Evolutionary conservation across 2,888 invertebrate species (phyloP), one percentile per base, ranked within the genome.

Genomic region (Drosophila paracracens): DNA sequence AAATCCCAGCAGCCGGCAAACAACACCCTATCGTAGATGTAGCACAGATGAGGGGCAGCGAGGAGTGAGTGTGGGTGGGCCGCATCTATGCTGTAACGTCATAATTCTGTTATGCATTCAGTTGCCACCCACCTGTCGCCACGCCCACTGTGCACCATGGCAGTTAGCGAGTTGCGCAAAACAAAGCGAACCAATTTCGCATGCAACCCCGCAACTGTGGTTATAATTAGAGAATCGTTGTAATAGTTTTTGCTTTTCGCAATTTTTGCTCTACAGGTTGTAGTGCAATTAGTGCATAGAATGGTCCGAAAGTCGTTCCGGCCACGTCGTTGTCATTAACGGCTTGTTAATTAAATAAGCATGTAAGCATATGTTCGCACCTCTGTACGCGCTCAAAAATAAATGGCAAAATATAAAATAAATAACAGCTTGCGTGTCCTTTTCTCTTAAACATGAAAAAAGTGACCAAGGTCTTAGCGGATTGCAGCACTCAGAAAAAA

Each of bases 321-420:
- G 61, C 50, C 65, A 56, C 60, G 35, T 65, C 64, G 76, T 60
- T 59, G 50, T 67, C 70, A 56, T 76, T 72, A 86, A 82, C 81
- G 84, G 77, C 74, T 74, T 74, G 73, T 79, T 85, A 82, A 84
- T 85, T 84, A 85, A 86, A 86, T 81, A 81, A 81, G 59, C 83
- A 70, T 76, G 80, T 75, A 65, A 66, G 50, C 66, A 65, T 65
- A 68, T 56, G 65, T 65, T 65, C 65, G 50, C 40, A 67, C 40
- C 50, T 40, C 33, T 27, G 21, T 16, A 51, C 27, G 52, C 27
- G 16, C 27, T 18, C 56, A 48, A 33, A 29, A 33, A 33, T 11
- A 7, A 21, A 18, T 1, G 29, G 0, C 1, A 13, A 52, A 31
- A 16, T 18, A 21, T 2, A 33, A 8, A 16, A 21, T 5, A 16